Percentiles rank a stretch among this genome's conserved stretches.
Evolutionary conservation across 2,888 invertebrate genomes (phyloP).

Genomic region (Ctena decussata): DNA sequence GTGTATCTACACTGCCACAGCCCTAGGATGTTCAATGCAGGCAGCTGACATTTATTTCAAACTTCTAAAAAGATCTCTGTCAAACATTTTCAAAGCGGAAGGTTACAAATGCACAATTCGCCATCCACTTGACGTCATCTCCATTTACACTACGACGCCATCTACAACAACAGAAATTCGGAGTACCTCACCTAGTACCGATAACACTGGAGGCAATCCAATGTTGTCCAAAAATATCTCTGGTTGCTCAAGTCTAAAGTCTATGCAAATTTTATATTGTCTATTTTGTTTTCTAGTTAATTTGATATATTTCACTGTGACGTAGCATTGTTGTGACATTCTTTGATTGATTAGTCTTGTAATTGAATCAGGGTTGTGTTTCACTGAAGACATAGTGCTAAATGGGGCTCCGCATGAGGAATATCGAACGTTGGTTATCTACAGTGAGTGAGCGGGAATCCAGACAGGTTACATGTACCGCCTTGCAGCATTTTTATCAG

Average conservation of each 20-base stretch:
- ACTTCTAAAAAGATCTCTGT: constrained; percentile 73
- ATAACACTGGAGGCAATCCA: not conserved
- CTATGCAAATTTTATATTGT: not conserved
- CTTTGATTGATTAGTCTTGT: not conserved
- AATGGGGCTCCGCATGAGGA: too few relatives aligned
- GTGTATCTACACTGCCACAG: constrained; percentile 78
- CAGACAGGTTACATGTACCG: too few relatives aligned
- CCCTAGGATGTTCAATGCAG: constrained; percentile 77
- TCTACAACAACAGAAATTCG: constrained; percentile 37
- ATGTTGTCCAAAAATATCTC: not conserved
- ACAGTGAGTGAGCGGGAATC: too few relatives aligned
- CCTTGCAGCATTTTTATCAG: too few relatives aligned
- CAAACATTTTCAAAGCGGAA: constrained; percentile 41
- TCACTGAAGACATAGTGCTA: not conserved
- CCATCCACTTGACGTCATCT: constrained; percentile 72
- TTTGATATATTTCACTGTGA: constrained; percentile 5
- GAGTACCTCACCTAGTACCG: not conserved
- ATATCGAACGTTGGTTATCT: too few relatives aligned
- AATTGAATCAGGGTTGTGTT: constrained; percentile 14
- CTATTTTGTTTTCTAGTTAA: not conserved
- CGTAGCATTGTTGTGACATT: not conserved
- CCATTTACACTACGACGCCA: constrained; percentile 69
- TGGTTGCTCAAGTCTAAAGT: not conserved
- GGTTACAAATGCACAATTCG: constrained; percentile 59
- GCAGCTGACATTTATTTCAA: constrained; percentile 78